Conservation (phyloP, 1,140 invertebrate species). For the Epicauta chinensis region DNA sequence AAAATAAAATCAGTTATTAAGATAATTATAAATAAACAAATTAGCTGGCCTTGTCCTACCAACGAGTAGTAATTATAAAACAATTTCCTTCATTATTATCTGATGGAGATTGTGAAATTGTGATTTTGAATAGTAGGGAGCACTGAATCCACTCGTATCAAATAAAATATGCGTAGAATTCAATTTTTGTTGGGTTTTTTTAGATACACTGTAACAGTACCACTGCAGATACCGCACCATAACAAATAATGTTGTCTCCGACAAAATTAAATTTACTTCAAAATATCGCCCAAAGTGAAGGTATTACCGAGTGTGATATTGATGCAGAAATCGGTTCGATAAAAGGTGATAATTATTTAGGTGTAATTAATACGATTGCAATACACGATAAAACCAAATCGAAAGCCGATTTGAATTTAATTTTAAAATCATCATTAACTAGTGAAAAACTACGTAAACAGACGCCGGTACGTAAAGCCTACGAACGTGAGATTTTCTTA, state of each 20-base stretch:
- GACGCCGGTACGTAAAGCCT: conserved; percentile 20
- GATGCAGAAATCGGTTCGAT: conserved; percentile 14
- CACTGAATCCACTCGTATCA: too few relatives aligned
- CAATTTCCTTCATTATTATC: too few relatives aligned
- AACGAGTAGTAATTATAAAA: too few relatives aligned
- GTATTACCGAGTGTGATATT: conserved; percentile 19
- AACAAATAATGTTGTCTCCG: background rate
- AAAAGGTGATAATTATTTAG: conserved; percentile 30
- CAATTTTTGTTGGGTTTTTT: too few relatives aligned
- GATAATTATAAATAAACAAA: too few relatives aligned
- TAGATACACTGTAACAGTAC: too few relatives aligned
- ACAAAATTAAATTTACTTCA: conserved; percentile 7
- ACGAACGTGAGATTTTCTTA: conserved; percentile 25
- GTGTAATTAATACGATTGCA: conserved; percentile 20
- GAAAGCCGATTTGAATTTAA: conserved; percentile 14
- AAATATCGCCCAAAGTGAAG: conserved; percentile 12
- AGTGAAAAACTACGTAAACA: conserved; percentile 16
- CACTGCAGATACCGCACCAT: too few relatives aligned
- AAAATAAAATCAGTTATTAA: too few relatives aligned
- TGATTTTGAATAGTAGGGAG: too few relatives aligned
- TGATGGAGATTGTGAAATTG: too few relatives aligned
- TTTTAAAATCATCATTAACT: conserved; percentile 24
- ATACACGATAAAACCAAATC: conserved; percentile 10
- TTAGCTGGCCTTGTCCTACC: too few relatives aligned
- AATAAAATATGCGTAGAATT: too few relatives aligned